phyloP scores from a whole-genome alignment of 1,140 invertebrate species.

The Pseudomyrmex dendroicus region DNA sequence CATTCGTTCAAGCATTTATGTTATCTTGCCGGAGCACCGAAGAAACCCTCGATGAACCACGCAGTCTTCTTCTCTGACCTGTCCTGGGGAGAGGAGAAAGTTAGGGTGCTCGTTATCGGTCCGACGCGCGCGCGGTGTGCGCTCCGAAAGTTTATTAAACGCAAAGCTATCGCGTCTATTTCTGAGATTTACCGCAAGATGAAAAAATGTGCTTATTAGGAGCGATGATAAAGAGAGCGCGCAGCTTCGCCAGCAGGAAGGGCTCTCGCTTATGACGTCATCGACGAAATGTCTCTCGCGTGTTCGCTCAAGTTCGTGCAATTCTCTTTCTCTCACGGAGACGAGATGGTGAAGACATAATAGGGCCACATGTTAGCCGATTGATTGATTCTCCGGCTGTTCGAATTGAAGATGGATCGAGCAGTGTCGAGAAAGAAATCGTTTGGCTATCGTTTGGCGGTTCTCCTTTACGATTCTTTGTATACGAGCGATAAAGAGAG shows the following conservation, averaged over 20 bases:
- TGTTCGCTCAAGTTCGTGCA: neutral
- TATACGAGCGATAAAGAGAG: neutral
- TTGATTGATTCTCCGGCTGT: constrained; percentile 30
- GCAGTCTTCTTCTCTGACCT: neutral
- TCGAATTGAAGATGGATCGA: neutral
- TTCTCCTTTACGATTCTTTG: neutral
- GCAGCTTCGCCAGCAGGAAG: constrained; percentile 35
- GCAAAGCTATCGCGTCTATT: constrained; percentile 46
- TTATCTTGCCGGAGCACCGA: constrained; percentile 45
- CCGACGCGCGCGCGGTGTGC: neutral
- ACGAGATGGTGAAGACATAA: neutral
- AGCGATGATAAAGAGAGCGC: neutral
- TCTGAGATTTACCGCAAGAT: neutral
- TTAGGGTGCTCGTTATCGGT: constrained; percentile 60
- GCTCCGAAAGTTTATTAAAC: constrained; percentile 23
- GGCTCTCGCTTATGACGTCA: constrained; percentile 4
- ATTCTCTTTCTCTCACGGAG: neutral
- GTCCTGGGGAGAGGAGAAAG: neutral
- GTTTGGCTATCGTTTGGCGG: neutral
- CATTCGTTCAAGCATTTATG: constrained; percentile 59
- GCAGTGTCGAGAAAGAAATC: neutral
- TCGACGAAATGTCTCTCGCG: neutral
- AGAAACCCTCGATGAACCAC: neutral
- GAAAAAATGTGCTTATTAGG: constrained; percentile 32
- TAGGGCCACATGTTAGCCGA: neutral